These are phyloP conservation scores for Lathamus discolor DNA, from an alignment of 2,113 vertebrate species.

Conservation along the genomic window DNA sequence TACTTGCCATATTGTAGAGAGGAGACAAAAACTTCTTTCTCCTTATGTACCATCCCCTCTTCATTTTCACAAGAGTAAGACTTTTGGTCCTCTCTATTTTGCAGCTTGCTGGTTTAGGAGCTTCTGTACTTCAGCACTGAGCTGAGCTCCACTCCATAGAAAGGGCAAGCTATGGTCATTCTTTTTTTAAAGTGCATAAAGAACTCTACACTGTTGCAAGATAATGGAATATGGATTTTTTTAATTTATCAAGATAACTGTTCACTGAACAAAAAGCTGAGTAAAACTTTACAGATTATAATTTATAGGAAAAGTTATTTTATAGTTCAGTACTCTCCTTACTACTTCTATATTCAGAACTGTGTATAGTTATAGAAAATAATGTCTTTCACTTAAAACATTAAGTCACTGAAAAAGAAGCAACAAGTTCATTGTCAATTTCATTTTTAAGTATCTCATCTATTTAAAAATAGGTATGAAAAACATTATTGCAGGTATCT, in stretches of 20 bases:
- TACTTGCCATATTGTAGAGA: not conserved
- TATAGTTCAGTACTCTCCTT: not conserved
- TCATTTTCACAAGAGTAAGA: not conserved
- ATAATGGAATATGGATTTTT: not conserved
- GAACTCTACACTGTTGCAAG: not conserved
- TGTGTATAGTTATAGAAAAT: not conserved
- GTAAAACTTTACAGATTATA: not conserved
- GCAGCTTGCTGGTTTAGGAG: not conserved
- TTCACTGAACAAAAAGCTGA: not conserved
- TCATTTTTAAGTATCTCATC: not conserved
- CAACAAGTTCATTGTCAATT: not conserved
- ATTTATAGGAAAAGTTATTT: not conserved
- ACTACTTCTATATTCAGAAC: not conserved
- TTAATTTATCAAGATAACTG: not conserved
- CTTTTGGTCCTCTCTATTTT: not conserved
- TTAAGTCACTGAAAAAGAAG: not conserved
- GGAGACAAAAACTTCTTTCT: not conserved
- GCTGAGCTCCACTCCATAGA: not conserved
- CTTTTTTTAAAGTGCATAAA: not conserved
- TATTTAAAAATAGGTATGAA: not conserved
- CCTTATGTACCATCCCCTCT: rapidly evolving
- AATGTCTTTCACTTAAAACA: not conserved
- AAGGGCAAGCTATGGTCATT: not conserved
- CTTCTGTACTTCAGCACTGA: not conserved
- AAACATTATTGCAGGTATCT: not conserved